Evolutionary conservation across 2,113 vertebrate species (phyloP), one percentile per base, ranked within the genome.

Genomic region (Leucoraja erinaceus): DNA sequence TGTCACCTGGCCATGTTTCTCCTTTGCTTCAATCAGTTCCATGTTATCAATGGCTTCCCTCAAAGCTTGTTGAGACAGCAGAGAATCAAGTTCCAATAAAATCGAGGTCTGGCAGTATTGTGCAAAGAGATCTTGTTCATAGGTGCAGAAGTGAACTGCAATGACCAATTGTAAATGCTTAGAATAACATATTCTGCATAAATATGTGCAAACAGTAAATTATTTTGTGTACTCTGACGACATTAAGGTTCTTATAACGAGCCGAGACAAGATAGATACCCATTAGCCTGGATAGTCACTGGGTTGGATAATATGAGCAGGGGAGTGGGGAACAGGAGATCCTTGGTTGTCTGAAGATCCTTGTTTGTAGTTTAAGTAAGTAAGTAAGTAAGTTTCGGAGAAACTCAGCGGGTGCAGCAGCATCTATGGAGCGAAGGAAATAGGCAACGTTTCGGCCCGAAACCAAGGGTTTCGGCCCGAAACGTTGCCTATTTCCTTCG

Each of bases 61-160:
- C 94, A 95, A 93, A 77, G 96, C 95, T 94, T 96, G 96, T 94
- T 96, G 96, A 93, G 95, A 96, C 83, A 97, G 95, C 91, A 96
- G 95, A 66, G 95, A 93, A 93, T 97, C 96, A 93, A 97, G 95
- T 93, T 97, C 96, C 94, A 97, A 94, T 83, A 94, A 94, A 75
- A 97, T 94, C 95, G 96, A 97, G 72, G 95, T 95, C 94, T 96
- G 96, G 93, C 96, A 97, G 94, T 96, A 97, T 94, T 96, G 95
- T 28, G 94, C 94, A 91, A 96, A 94, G 93, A 97, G 96, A 92
- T 95, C 95, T 22, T 77, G 94, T 25, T 96, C 95, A 10, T 96
- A 97, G 0, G 94, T 95, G 95, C 96, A 97, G 94, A 97, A 95
- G 94, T 97, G 96, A 93, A 96, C 96, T 97, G 93, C 66, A 75